These are phyloP conservation scores for Cremastinae sp. DNA, from an alignment of 2,888 invertebrate species.

Conservation along the genomic window DNA sequence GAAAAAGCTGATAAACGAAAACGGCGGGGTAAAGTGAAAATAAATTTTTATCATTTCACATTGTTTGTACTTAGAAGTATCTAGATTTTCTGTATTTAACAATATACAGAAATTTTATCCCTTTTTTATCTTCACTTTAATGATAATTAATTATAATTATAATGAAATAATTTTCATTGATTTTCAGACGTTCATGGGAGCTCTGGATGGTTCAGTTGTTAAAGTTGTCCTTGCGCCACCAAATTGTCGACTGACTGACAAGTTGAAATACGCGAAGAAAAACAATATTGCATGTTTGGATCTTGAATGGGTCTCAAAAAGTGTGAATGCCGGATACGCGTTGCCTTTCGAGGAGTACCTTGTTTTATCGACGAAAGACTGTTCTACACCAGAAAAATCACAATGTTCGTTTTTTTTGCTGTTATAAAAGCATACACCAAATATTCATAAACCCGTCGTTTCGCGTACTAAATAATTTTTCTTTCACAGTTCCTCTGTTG, in stretches of 20 bases:
- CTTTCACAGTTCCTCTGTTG: conserved; percentile 71
- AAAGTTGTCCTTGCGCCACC: conserved; percentile 81
- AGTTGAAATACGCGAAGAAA: conserved; percentile 84
- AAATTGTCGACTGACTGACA: conserved; percentile 83
- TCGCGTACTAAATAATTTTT: not conserved
- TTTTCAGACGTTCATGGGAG: conserved; percentile 81
- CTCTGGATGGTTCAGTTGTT: conserved; percentile 82
- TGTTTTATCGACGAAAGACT: conserved; percentile 82
- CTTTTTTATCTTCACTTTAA: not conserved
- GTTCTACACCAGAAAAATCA: conserved; percentile 86
- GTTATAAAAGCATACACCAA: not conserved
- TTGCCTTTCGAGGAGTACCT: conserved; percentile 84
- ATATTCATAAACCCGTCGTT: not conserved
- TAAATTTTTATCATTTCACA: conserved; percentile 12
- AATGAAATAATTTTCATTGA: conserved; percentile 1
- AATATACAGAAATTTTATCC: not conserved
- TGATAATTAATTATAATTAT: not conserved
- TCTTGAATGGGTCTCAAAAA: conserved; percentile 90
- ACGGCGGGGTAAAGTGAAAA: conserved; percentile 84
- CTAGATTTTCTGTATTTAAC: no score
- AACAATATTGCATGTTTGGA: conserved; percentile 86
- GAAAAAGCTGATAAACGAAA: conserved; percentile 85
- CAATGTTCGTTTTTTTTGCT: conserved; percentile 62
- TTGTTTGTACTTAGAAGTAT: no score
- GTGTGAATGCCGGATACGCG: conserved; percentile 87